Evolutionary conservation across 2,113 vertebrate species (phyloP).

Genomic region (Indicator maculatus): DNA sequence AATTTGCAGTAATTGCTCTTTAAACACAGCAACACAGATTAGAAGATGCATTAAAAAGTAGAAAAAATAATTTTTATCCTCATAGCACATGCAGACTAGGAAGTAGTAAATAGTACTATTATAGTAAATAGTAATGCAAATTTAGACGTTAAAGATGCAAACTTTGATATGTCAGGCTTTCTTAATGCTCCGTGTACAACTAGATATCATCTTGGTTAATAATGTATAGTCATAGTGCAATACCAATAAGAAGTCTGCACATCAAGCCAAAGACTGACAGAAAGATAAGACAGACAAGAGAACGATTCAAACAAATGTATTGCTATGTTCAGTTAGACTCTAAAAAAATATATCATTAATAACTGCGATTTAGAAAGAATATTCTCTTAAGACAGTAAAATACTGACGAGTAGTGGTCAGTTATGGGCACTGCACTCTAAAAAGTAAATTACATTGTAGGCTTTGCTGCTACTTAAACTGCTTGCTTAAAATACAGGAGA

Average conservation of each 20-base stretch:
- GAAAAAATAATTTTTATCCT: not conserved
- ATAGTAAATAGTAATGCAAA: not conserved
- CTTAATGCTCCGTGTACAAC: not conserved
- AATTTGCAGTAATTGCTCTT: not conserved
- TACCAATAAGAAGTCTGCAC: not conserved
- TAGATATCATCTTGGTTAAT: not conserved
- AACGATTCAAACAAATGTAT: not conserved
- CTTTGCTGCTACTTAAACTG: too few relatives aligned
- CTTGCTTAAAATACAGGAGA: too few relatives aligned
- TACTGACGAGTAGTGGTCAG: slow-evolving; percentile 76
- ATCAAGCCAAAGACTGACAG: not conserved
- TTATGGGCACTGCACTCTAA: not conserved
- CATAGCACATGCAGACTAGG: not conserved
- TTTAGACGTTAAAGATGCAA: not conserved
- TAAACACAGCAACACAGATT: not conserved
- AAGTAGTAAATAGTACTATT: too few relatives aligned
- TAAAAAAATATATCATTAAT: not conserved
- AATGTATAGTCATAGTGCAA: not conserved
- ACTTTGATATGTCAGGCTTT: not conserved
- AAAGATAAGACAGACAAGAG: not conserved
- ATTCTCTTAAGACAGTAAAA: slow-evolving; percentile 43
- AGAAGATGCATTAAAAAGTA: not conserved
- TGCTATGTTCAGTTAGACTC: not conserved
- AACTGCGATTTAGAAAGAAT: not conserved
- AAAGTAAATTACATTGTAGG: too few relatives aligned